Percentiles rank a stretch among this genome's conserved stretches.
phyloP scores from a whole-genome alignment of 2,888 invertebrate species.

The Caradrina clavipalpis region DNA sequence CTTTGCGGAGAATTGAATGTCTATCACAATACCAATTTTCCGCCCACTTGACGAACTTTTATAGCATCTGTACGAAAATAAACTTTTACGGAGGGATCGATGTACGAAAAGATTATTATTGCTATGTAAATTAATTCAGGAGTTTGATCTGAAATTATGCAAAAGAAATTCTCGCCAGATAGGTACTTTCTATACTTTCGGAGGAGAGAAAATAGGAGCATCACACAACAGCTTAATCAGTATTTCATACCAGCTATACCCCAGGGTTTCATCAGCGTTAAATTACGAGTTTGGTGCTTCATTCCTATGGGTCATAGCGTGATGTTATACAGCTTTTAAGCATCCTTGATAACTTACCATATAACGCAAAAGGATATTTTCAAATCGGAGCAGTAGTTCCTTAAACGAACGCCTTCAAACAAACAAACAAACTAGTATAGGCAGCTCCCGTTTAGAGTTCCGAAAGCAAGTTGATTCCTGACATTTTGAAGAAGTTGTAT shows the following conservation, averaged over 20 bases:
- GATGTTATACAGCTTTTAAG: too few species aligned
- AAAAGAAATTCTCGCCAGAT: constrained; percentile 2
- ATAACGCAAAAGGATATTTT: too few species aligned
- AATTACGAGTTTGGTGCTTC: too few species aligned
- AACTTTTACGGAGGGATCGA: constrained; percentile 21
- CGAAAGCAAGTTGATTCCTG: neutral
- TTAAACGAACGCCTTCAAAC: too few species aligned
- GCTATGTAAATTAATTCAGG: constrained; percentile 24
- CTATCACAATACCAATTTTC: constrained; percentile 40
- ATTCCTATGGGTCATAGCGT: too few species aligned
- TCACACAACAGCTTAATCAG: neutral
- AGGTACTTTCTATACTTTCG: constrained; percentile 1
- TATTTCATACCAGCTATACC: neutral
- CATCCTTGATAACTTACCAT: too few species aligned
- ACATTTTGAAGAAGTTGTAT: neutral
- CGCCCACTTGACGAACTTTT: constrained; percentile 46
- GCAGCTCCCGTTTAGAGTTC: neutral
- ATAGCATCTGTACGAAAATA: constrained; percentile 15
- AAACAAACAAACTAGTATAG: neutral
- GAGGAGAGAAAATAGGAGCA: constrained; percentile 7
- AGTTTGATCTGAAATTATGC: constrained; percentile 32
- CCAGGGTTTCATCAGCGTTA: too few species aligned
- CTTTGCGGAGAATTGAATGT: constrained; percentile 40
- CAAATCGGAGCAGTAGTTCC: too few species aligned
- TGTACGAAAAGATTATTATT: constrained; percentile 34